phyloP scores from a whole-genome alignment of 2,888 invertebrate genomes.

The Agelastica alni region DNA sequence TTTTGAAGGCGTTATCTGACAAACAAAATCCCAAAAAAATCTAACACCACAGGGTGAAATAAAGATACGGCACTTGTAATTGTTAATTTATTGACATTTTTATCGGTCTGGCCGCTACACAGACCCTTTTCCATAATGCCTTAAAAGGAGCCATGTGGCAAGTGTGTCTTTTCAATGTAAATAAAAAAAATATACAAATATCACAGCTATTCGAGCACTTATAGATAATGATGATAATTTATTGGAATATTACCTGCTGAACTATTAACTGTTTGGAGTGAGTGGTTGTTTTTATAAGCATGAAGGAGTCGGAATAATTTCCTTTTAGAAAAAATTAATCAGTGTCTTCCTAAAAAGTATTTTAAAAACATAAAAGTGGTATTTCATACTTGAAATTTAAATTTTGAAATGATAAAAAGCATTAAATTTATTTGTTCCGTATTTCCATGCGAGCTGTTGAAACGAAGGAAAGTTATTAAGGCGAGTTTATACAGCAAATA shows the following conservation, averaged over 20 bases:
- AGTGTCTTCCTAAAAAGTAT: too few species aligned
- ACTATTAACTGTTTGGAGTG: slow-evolving; percentile 9
- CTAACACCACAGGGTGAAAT: slow-evolving; percentile 28
- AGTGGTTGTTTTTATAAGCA: not conserved
- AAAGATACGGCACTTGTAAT: slow-evolving; percentile 26
- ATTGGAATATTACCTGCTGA: slow-evolving; percentile 16
- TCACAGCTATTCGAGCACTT: slow-evolving; percentile 16
- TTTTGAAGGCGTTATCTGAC: slow-evolving; percentile 9
- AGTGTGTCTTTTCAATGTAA: slow-evolving; percentile 19
- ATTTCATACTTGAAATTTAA: too few species aligned
- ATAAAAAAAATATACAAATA: slow-evolving; percentile 22
- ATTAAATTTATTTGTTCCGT: too few species aligned
- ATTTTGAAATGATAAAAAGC: too few species aligned
- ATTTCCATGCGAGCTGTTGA: too few species aligned
- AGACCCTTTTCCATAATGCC: slow-evolving; percentile 20
- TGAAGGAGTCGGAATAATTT: too few species aligned
- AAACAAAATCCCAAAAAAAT: slow-evolving; percentile 20
- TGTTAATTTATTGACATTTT: slow-evolving; percentile 37
- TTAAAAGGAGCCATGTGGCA: slow-evolving; percentile 29
- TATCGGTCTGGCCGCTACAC: slow-evolving; percentile 28
- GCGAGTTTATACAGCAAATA: too few species aligned
- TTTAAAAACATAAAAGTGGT: too few species aligned
- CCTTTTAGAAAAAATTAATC: too few species aligned
- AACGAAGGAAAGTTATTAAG: too few species aligned
- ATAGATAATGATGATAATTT: slow-evolving; percentile 12